Base-by-base conservation (phyloP, 2,888 invertebrate genomes). In the Shargacucullia verbasci region DNA sequence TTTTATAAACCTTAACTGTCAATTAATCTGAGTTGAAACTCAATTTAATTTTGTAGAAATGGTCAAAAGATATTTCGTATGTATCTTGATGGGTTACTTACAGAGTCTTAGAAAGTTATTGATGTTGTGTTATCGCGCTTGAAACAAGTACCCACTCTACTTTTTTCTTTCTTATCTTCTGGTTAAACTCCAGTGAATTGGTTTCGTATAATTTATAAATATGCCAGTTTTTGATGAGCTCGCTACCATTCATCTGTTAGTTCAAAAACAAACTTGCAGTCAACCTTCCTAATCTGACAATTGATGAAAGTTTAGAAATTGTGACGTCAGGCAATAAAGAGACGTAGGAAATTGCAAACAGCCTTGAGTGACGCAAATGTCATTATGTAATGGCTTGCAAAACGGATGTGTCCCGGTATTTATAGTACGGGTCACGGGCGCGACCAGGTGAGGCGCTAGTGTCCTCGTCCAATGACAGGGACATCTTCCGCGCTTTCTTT, bases 391-490 rank as follows among this genome's bases (percentile, higher is more conserved):
- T 61, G 53, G 55, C 39, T 73, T 71, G 57, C 29, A 55, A 68
- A 76, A 76, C 72, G 74, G 71, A 74, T 74, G 77, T 68, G 77
- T 70, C 58, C 61, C 52, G 62, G 65, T 81, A 81, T 81, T 73
- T 72, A 63, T 76, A 76, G 72, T 66, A 55, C 59, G 53, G 82
- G 81, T 79, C 79, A 81, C 71, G 83, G 81, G 75, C 80, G 69
- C 60, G 55, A 53, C 62, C 80, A 81, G 80, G 77, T 81, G 78
- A 75, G 69, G 41, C 71, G 57, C 37, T 71, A 69, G 71, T 80
- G 76, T 71, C 78, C 76, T 73, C 72, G 70, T 46, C 74, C 76
- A 82, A 78, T 79, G 78, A 79, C 81, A 70, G 60, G 66, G 70
- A 60, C 69, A 57, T 49, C 68, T 79, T 65, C 62, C 73, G 73